phyloP scores from a whole-genome alignment of 2,797 vertebrate genomes.

The Argyrosomus regius region DNA sequence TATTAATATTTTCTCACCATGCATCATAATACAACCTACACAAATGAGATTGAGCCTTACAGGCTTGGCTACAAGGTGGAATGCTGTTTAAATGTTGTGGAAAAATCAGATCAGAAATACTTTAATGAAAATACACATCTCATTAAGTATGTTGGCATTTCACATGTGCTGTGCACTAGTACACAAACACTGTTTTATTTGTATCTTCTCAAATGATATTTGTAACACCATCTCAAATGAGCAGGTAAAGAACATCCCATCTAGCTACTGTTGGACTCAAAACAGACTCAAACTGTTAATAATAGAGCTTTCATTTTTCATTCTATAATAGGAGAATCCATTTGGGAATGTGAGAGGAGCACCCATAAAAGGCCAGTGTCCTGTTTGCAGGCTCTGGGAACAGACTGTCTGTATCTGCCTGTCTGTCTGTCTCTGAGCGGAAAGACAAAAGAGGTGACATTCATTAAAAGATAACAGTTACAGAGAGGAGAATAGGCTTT shows the following conservation, averaged over 20 bases:
- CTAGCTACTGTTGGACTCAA: not conserved
- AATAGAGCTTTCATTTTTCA: slow-evolving; percentile 49
- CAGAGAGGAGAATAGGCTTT: slow-evolving; percentile 21
- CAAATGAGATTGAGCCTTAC: not conserved
- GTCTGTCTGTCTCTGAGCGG: slow-evolving; percentile 26
- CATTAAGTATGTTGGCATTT: not conserved
- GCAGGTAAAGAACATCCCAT: slow-evolving; percentile 16
- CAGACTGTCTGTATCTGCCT: slow-evolving; percentile 45
- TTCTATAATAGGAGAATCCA: slow-evolving; percentile 50
- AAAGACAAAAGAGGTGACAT: slow-evolving; percentile 34
- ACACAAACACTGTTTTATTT: not conserved
- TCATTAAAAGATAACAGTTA: slow-evolving; percentile 27
- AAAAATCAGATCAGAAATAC: not conserved
- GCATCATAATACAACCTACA: not conserved
- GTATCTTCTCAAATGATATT: not conserved
- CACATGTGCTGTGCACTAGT: not conserved
- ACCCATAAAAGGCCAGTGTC: slow-evolving; percentile 58
- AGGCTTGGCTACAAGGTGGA: not conserved
- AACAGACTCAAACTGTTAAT: slow-evolving; percentile 11
- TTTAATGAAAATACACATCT: not conserved
- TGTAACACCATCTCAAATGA: slow-evolving; percentile 10
- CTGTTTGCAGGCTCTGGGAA: slow-evolving; percentile 43
- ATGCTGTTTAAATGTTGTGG: not conserved
- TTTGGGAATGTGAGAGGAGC: slow-evolving; percentile 58
- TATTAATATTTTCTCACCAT: not conserved